Conservation (phyloP, 2,797 vertebrate genomes). For the Heterohyrax brucei region DNA sequence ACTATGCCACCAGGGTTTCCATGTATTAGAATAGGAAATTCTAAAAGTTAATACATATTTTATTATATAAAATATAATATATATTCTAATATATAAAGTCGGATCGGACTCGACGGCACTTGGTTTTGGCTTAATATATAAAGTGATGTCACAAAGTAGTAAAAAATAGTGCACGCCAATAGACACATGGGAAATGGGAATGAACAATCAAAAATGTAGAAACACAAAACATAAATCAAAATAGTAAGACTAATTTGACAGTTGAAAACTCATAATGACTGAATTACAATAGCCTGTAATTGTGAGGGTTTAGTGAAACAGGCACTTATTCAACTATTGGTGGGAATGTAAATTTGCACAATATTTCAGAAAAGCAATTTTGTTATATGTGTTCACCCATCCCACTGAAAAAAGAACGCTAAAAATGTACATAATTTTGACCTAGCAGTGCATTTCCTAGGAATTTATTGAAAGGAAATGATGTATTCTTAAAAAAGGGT, state of each 20-base stretch:
- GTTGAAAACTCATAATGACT: slow-evolving; percentile 8
- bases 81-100: not conserved
- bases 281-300: slow-evolving; percentile 22
- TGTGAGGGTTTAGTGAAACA: slow-evolving; percentile 14
- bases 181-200: slow-evolving; percentile 26
- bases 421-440: slow-evolving; percentile 28
- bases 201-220: slow-evolving; percentile 26
- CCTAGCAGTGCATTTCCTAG: not conserved
- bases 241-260: not conserved
- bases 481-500: not conserved
- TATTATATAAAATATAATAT: not conserved
- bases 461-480: slow-evolving; percentile 49
- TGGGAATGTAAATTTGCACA: slow-evolving; percentile 17
- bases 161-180: slow-evolving; percentile 15
- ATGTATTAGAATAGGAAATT: no score
- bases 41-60: not conserved
- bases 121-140: not conserved
- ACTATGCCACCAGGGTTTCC: no score
- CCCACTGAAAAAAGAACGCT: not conserved
- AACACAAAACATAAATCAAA: slow-evolving; percentile 41
- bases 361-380: slow-evolving; percentile 16
- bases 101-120: no score
- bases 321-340: not conserved
- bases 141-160: slow-evolving; percentile 1
- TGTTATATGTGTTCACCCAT: not conserved